A percentile compares a stretch with the other conserved stretches of the same genome.
phyloP scores from a whole-genome alignment of 1,140 invertebrate species.

The Polyergus mexicanus region DNA sequence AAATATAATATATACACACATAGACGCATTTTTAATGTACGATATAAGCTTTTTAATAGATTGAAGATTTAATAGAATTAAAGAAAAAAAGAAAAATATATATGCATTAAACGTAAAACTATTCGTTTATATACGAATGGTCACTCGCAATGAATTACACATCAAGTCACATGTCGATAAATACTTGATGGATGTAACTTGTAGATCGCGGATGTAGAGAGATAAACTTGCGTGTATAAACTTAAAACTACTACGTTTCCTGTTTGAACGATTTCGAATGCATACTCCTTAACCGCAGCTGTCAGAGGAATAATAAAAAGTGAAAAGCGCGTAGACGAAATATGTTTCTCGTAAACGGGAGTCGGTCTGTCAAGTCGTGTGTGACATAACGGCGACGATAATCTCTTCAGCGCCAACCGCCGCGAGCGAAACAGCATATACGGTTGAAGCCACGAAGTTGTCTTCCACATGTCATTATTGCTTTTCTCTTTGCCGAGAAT shows the following conservation, averaged over 20 bases:
- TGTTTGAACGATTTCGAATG: conserved; percentile 13
- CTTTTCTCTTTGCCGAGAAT: conserved; percentile 22
- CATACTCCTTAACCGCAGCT: background rate
- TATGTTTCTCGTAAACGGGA: conserved; percentile 58
- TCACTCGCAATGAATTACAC: conserved; percentile 14
- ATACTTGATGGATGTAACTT: conserved; percentile 5
- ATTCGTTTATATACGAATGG: conserved; percentile 3
- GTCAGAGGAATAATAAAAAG: conserved; percentile 62
- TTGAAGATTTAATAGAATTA: too few relatives aligned
- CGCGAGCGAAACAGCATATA: conserved; percentile 43
- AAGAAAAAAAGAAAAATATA: background rate
- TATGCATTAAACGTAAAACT: background rate
- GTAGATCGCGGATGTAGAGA: conserved; percentile 22
- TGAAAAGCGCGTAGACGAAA: conserved; percentile 62
- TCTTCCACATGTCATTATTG: conserved; percentile 40
- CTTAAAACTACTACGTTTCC: conserved; percentile 24
- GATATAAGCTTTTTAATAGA: background rate
- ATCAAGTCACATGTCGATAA: conserved; percentile 7
- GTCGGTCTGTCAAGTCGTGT: conserved; percentile 44
- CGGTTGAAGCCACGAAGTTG: background rate
- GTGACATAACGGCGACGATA: conserved; percentile 65
- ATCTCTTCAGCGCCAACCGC: conserved; percentile 37
- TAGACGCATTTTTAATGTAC: too few relatives aligned
- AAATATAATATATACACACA: background rate
- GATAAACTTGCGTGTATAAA: conserved; percentile 34